Percentiles rank a stretch among this genome's conserved stretches.
These are phyloP conservation scores for Chaunax sp. DNA, from an alignment of 2,797 vertebrate species.

Conservation along the genomic window DNA sequence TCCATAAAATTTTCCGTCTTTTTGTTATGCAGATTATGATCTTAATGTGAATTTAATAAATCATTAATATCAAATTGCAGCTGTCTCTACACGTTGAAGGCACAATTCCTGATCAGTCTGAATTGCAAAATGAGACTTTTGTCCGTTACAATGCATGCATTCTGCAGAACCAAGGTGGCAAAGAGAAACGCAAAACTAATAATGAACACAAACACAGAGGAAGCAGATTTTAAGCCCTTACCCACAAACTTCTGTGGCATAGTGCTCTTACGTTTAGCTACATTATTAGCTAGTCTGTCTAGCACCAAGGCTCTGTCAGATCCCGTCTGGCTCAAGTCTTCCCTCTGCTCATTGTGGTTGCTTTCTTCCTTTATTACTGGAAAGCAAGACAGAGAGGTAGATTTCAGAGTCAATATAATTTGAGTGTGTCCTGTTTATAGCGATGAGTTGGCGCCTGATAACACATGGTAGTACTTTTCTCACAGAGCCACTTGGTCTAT, in stretches of 20 bases:
- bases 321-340: conserved; percentile 97
- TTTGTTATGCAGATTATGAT: too few species aligned
- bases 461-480: conserved; percentile 35
- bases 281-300: conserved; percentile 99
- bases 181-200: conserved; percentile 13
- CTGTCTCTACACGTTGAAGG: conserved; percentile 3
- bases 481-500: conserved; percentile 57
- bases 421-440: conserved; percentile 44
- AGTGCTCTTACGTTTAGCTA: conserved; percentile 99
- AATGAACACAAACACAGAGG: conserved; percentile 73
- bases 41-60: neutral
- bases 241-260: conserved; percentile 99
- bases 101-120: conserved; percentile 10
- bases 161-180: conserved; percentile 40
- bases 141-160: conserved; percentile 38
- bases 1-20: too few species aligned
- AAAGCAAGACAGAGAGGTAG: conserved; percentile 88
- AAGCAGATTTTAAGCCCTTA: conserved; percentile 97
- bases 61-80: too few species aligned
- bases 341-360: conserved; percentile 97
- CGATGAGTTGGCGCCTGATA: conserved; percentile 23
- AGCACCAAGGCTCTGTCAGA: conserved; percentile 98
- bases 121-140: conserved; percentile 3
- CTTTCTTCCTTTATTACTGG: conserved; percentile 99
- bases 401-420: conserved; percentile 79